These are phyloP conservation scores for Diadegma fenestrale DNA, from an alignment of 2,888 invertebrate genomes.

Conservation along the genomic window DNA sequence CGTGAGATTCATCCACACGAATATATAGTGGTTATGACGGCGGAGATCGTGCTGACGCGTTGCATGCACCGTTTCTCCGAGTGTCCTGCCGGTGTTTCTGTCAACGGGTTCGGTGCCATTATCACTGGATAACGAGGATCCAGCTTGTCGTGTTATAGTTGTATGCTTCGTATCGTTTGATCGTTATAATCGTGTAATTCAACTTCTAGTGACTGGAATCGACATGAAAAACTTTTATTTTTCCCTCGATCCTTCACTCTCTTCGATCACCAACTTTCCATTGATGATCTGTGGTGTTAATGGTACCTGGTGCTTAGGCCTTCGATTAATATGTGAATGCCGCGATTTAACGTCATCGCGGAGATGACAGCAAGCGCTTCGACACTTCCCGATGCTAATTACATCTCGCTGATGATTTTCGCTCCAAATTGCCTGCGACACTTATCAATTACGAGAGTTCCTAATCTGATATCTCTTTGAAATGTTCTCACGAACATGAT, in stretches of 20 bases:
- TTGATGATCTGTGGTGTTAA: constrained; percentile 18
- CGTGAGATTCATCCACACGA: constrained; percentile 28
- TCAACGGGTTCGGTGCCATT: constrained; percentile 24
- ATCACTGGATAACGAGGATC: constrained; percentile 38
- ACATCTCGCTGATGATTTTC: background rate
- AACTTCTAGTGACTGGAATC: background rate
- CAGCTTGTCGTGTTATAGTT: constrained; percentile 45
- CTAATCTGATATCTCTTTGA: constrained; percentile 3
- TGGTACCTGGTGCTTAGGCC: background rate
- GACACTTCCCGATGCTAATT: constrained; percentile 18
- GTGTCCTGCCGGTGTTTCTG: constrained; percentile 35
- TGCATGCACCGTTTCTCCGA: constrained; percentile 43
- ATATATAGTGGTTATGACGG: constrained; percentile 32
- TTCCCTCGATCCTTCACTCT: background rate
- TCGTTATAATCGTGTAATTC: constrained; percentile 26
- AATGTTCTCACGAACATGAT: background rate
- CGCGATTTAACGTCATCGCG: constrained; percentile 14
- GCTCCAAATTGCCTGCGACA: background rate
- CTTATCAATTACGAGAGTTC: background rate
- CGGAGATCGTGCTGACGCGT: constrained; percentile 41
- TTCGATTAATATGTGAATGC: background rate
- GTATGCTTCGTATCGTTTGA: constrained; percentile 11
- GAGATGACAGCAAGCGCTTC: background rate
- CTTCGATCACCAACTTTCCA: background rate
- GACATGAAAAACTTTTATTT: background rate